Evolutionary conservation across 2,888 invertebrate species (phyloP).

Genomic region (Nomada fucata): DNA sequence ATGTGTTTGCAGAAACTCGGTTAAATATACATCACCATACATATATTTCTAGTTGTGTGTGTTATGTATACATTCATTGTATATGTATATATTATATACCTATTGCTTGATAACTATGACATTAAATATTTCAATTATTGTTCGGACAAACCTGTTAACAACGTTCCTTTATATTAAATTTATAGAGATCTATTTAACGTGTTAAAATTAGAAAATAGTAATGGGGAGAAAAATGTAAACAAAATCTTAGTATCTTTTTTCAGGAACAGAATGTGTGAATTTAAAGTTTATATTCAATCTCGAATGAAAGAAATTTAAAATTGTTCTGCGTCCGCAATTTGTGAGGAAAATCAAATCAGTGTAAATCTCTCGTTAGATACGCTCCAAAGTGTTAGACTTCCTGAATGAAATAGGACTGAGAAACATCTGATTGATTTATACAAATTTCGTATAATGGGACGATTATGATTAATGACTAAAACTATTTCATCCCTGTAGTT

Average conservation of each 20-base stretch:
- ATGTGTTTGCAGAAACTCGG: no score
- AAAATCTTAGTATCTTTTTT: neutral
- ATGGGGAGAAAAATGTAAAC: neutral
- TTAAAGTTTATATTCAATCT: conserved; percentile 2
- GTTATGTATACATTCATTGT: no score
- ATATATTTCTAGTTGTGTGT: no score
- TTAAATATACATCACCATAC: no score
- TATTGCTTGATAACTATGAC: no score
- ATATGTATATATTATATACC: no score
- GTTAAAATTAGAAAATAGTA: neutral
- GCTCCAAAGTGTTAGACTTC: conserved; percentile 56
- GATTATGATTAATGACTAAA: no score
- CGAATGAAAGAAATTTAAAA: conserved; percentile 29
- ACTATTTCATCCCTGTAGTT: no score
- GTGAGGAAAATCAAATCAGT: conserved; percentile 43
- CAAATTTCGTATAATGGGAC: conserved; percentile 5
- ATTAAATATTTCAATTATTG: no score
- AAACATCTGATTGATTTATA: conserved; percentile 45
- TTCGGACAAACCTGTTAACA: no score
- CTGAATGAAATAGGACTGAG: conserved; percentile 55
- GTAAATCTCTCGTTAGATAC: conserved; percentile 67
- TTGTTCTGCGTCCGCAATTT: conserved; percentile 58
- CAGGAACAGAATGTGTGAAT: neutral
- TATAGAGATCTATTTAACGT: neutral
- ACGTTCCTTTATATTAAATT: neutral